phyloP scores from a whole-genome alignment of 2,113 vertebrate genomes.

The Planiliza haematocheilus region DNA sequence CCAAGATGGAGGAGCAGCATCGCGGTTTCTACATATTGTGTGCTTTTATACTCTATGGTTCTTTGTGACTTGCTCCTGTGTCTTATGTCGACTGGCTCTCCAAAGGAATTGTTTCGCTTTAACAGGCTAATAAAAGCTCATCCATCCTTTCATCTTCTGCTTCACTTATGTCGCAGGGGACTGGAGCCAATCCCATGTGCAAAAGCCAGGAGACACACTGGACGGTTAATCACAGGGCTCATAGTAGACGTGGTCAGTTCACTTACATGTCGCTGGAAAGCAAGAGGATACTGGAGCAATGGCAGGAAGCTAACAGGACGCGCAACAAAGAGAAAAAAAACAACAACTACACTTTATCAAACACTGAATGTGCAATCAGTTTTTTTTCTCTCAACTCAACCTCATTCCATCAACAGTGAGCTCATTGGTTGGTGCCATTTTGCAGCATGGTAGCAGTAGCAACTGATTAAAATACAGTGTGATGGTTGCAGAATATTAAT shows the following conservation, averaged over 20 bases:
- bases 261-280: not conserved
- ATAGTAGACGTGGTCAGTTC: conserved; percentile 5
- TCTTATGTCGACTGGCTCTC: not conserved
- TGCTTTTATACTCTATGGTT: conserved; percentile 20
- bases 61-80: not conserved
- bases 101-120: conserved; percentile 40
- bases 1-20: conserved; percentile 21
- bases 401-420: not conserved
- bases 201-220: conserved; percentile 8
- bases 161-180: conserved; percentile 22
- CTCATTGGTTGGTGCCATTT: not conserved
- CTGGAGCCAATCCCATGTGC: conserved; percentile 2
- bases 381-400: no score
- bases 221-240: conserved; percentile 15
- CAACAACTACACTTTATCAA: conserved; percentile 4
- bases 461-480: not conserved
- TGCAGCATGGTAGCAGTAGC: not conserved
- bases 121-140: conserved; percentile 44
- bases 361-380: not conserved
- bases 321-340: not conserved
- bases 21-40: not conserved
- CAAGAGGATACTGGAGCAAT: not conserved
- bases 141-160: conserved; percentile 42
- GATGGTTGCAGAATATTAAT: not conserved
- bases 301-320: not conserved